Base-by-base conservation (phyloP, 2,797 vertebrate species). In the Halcyon leucocephala region DNA sequence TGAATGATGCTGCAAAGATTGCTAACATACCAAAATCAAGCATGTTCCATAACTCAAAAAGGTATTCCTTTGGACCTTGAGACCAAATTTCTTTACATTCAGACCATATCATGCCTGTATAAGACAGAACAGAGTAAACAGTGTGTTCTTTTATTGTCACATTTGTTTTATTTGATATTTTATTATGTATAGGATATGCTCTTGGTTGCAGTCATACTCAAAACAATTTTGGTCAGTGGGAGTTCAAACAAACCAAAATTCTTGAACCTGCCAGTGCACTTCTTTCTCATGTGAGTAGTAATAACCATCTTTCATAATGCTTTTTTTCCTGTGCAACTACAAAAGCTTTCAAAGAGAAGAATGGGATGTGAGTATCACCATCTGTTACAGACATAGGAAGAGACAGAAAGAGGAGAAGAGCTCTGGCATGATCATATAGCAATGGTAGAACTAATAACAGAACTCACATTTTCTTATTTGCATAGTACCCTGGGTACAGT, bases 31-130 rank as follows among this genome's bases (percentile, higher is more conserved):
- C 99, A 96, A 99, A 99, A 94, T 99, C 99, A 87, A 99, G 98
- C 97, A 99, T 99, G 96, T 99, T 99, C 99, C 99, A 99, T 15
- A 99, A 98, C 77, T 99, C 99, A 58, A 99, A 98, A 57, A 99
- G 97, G 82, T 99, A 99, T 90, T 99, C 99, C 91, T 99, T 99
- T 9, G 99, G 99, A 52, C 99, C 99, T 92, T 99, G 99, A 84
- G 98, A 99, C 99, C 99, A 99, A 95, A 99, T 99, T 98, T 99
- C 99, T 98, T 99, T 99, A 97, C 99, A 99, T 96, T 99, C 99
- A 8, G 99, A 98, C 99, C 99, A 99, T 98, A 99, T 99, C 99
- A 99, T 99, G 60, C 99, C 99, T 99, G 94, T 42, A 8, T 60
- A 79, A 78, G 46, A 94, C 62, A 97, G 60, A 87, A 89, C 12